These are phyloP conservation scores for Tryphoninae sp. DNA, from an alignment of 2,888 invertebrate species.

Conservation along the genomic window DNA sequence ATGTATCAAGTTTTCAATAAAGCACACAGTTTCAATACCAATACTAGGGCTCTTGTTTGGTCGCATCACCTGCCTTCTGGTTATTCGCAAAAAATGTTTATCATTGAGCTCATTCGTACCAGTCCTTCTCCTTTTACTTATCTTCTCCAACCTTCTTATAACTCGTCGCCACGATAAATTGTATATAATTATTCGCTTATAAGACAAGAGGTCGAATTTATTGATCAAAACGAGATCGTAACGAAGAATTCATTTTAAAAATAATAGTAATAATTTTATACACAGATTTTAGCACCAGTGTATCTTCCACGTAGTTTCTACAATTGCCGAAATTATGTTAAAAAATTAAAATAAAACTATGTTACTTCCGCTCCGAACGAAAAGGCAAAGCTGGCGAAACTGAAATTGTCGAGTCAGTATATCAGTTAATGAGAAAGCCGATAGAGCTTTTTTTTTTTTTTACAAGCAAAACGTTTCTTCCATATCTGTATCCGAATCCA, in stretches of 20 bases:
- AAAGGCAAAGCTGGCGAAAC: background rate
- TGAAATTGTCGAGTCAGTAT: background rate
- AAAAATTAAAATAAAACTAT: slow-evolving; percentile 9
- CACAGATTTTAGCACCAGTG: slow-evolving; percentile 20
- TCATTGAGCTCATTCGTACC: slow-evolving; percentile 49
- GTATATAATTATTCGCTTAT: background rate
- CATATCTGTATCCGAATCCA: slow-evolving; percentile 62
- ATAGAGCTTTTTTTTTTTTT: background rate
- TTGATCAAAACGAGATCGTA: slow-evolving; percentile 10
- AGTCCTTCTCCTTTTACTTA: slow-evolving; percentile 3
- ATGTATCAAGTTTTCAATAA: slow-evolving; percentile 54
- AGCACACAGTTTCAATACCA: slow-evolving; percentile 54
- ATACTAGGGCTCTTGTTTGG: slow-evolving; percentile 41
- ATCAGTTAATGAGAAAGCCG: background rate
- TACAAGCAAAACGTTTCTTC: background rate
- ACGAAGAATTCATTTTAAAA: slow-evolving; percentile 14
- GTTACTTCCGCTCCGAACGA: background rate
- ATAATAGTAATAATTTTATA: slow-evolving; percentile 4
- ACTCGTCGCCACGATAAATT: background rate
- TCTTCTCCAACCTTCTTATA: slow-evolving; percentile 1
- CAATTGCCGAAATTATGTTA: slow-evolving; percentile 16
- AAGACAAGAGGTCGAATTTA: slow-evolving; percentile 14
- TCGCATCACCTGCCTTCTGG: slow-evolving; percentile 20
- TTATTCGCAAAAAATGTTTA: slow-evolving; percentile 33
- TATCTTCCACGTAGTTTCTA: slow-evolving; percentile 17